Evolutionary conservation across 2,797 vertebrate species (phyloP), one percentile per base, ranked within the genome.

Genomic region (Fratercula arctica): DNA sequence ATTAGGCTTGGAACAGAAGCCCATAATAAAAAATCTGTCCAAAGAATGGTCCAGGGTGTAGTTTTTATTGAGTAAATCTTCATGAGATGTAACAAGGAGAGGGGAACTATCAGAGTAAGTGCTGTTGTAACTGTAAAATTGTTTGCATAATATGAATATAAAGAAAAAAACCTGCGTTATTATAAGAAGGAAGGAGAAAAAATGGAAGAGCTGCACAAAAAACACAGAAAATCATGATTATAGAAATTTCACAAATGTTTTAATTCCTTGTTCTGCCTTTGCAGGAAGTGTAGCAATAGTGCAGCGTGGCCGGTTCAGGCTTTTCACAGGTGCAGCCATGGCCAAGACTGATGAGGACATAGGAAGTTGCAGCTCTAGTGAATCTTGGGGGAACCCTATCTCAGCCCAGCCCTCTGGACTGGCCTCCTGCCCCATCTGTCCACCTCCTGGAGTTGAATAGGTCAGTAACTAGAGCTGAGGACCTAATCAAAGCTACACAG

Each of bases 161-260:
- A 84, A 84, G 23, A 35, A 89, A 63, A 45, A 64, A 63, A 5
- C 2, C 45, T 6, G 13, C 78, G n/a, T 51, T 75, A 39, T 31
- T 80, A 56, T 8, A n/a, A 81, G 48, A 81, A 89, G 16, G 15
- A 54, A 16, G 23, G 12, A 11, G 35, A 1, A 0, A 6, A 81
- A 82, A 41, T 50, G 39, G 6, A 83, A 73, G 4, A 13, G 17
- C 7, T 75, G 26, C 46, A 67, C 12, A 68, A 88, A 69, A 41
- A 0, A 0, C 4, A 46, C 16, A 54, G 35, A 63, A 80, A 48
- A 37, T 81, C 19, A 8, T 41, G 2, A 20, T 16, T 60, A 10
- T 8, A 41, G 26, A 72, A 90, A 54, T 81, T 64, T 23, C 19
- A 28, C 18, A 81, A 78, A 35, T 39, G 37, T 20, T 94, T 67